Conservation (phyloP, 1,140 invertebrate species). For the Dufourea novaeangliae region DNA sequence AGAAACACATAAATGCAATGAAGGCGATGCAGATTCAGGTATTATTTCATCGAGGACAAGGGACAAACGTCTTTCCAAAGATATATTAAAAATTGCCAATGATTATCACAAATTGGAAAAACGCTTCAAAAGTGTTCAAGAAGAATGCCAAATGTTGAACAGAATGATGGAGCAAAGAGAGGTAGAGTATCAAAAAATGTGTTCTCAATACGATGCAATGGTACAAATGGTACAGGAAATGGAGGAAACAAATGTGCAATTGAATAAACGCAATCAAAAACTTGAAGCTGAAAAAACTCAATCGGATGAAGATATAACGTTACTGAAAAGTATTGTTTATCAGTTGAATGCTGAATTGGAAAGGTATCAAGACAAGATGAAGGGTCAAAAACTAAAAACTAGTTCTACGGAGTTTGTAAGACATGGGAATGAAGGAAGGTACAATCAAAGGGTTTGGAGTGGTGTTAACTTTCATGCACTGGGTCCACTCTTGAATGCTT, state of each 20-base stretch:
- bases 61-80: conserved; percentile 62
- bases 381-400: conserved; percentile 62
- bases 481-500: conserved; percentile 85
- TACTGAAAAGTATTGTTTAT: conserved; percentile 87
- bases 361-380: conserved; percentile 85
- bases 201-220: conserved; percentile 66
- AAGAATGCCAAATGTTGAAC: conserved; percentile 60
- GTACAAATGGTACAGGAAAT: conserved; percentile 56
- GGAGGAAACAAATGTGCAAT: conserved; percentile 68
- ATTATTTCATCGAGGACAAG: conserved; percentile 12
- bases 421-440: conserved; percentile 61
- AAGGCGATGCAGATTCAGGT: conserved; percentile 64
- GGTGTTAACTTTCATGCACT: conserved; percentile 83
- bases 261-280: conserved; percentile 65
- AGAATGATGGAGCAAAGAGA: conserved; percentile 65
- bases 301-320: conserved; percentile 83
- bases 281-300: conserved; percentile 81
- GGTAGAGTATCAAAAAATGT: conserved; percentile 65
- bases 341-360: conserved; percentile 86
- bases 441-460: conserved; percentile 79
- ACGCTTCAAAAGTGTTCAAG: conserved; percentile 60
- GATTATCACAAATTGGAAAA: conserved; percentile 74
- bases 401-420: conserved; percentile 47
- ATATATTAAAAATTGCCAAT: conserved; percentile 60
- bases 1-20: conserved; percentile 72